Conservation (phyloP, 2,888 invertebrate genomes). For the Trissonchulus sp. region DNA sequence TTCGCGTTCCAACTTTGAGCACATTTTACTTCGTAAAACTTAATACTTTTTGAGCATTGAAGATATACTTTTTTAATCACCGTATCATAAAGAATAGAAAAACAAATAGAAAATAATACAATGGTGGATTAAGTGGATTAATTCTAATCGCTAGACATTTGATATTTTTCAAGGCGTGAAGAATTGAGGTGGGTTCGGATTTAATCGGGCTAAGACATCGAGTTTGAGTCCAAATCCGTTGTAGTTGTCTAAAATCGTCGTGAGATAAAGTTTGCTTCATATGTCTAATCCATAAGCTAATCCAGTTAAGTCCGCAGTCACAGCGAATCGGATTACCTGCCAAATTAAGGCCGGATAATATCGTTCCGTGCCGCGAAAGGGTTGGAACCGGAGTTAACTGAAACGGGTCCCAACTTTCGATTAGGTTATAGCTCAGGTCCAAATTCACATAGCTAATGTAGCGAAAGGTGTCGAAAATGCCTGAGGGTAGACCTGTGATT, state of each 20-base stretch:
- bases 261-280: conserved; percentile 18
- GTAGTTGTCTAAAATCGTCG: conserved; percentile 10
- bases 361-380: conserved; percentile 29
- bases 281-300: conserved; percentile 25
- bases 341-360: conserved; percentile 26
- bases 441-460: conserved; percentile 26
- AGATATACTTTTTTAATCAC: no score
- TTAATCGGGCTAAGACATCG: conserved; percentile 18
- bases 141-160: no score
- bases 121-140: no score
- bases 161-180: no score
- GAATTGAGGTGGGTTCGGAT: no score
- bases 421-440: conserved; percentile 28
- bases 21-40: no score
- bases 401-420: conserved; percentile 24
- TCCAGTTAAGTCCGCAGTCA: conserved; percentile 29
- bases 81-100: no score
- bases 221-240: not conserved
- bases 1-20: no score
- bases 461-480: conserved; percentile 28
- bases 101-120: no score
- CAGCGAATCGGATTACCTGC: conserved; percentile 28
- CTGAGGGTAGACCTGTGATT: conserved; percentile 11
- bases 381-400: not conserved
- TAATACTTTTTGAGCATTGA: no score